These are phyloP conservation scores for Pseudolaguvia tuberculata DNA, from an alignment of 2,113 vertebrate genomes.

Conservation along the genomic window DNA sequence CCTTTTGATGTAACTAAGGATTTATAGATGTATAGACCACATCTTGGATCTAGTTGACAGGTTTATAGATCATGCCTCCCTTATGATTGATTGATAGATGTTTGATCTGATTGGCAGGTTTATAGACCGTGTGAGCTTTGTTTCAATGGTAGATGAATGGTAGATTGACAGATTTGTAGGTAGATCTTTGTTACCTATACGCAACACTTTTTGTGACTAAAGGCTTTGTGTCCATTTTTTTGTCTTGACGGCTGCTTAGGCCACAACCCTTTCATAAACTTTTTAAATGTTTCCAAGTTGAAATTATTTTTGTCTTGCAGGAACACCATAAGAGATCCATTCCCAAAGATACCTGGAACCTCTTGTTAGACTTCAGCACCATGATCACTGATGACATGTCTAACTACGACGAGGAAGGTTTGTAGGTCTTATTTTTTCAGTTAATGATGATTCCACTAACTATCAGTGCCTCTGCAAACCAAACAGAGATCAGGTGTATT, in stretches of 20 bases:
- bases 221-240: not conserved
- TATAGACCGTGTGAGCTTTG: not conserved
- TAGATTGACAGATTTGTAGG: not conserved
- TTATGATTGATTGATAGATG: too few relatives aligned
- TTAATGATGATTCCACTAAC: too few relatives aligned
- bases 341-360: slow-evolving; percentile 94
- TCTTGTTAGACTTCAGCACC: slow-evolving; percentile 91
- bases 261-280: not conserved
- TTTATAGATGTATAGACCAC: too few relatives aligned
- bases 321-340: slow-evolving; percentile 94
- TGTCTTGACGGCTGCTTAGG: not conserved
- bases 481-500: not conserved
- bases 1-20: too few relatives aligned
- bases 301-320: slow-evolving; percentile 54
- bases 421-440: slow-evolving; percentile 17
- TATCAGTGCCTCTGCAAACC: not conserved
- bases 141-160: too few relatives aligned
- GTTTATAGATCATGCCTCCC: too few relatives aligned
- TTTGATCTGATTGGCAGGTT: too few relatives aligned
- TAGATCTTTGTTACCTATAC: too few relatives aligned
- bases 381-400: slow-evolving; percentile 97
- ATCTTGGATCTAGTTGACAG: too few relatives aligned
- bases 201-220: too few relatives aligned
- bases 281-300: not conserved
- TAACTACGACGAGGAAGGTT: slow-evolving; percentile 94